A percentile compares a stretch with the other conserved stretches of the same genome.
phyloP scores from a whole-genome alignment of 2,797 vertebrate genomes.

The Manis javanica region DNA sequence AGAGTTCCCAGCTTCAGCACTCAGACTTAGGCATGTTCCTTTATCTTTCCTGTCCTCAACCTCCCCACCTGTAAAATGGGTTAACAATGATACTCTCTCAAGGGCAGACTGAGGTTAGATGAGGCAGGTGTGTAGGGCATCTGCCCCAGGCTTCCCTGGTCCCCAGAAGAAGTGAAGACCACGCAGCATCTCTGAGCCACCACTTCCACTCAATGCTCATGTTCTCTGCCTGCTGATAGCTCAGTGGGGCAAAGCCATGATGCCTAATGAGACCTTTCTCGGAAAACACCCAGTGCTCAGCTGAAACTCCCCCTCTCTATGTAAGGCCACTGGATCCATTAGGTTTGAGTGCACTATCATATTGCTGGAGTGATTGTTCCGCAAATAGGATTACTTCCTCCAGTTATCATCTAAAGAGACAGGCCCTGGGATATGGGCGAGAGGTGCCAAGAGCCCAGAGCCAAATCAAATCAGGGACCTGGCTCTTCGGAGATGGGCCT shows the following conservation, averaged over 20 bases:
- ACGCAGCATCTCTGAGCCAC: neutral
- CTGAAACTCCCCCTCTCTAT: neutral
- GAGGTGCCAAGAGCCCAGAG: neutral
- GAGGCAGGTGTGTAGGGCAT: neutral
- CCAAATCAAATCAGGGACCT: slow-evolving; percentile 57
- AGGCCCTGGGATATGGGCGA: neutral
- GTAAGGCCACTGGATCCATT: slow-evolving; percentile 34
- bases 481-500: neutral
- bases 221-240: neutral
- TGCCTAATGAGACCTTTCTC: neutral
- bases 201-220: fast-evolving
- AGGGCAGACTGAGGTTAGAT: neutral
- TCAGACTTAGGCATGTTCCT: neutral
- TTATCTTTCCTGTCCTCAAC: neutral
- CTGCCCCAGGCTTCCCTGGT: fast-evolving
- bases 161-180: neutral
- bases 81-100: neutral
- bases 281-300: neutral
- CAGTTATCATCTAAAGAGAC: slow-evolving; percentile 67
- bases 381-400: slow-evolving; percentile 66
- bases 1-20: neutral
- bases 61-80: neutral
- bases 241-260: slow-evolving; percentile 6
- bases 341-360: neutral
- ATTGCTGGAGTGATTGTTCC: slow-evolving; percentile 21